A percentile compares a stretch with the other conserved stretches of the same genome.
These are phyloP conservation scores for Psococerastis gibbosa DNA, from an alignment of 2,888 invertebrate species.

Conservation along the genomic window DNA sequence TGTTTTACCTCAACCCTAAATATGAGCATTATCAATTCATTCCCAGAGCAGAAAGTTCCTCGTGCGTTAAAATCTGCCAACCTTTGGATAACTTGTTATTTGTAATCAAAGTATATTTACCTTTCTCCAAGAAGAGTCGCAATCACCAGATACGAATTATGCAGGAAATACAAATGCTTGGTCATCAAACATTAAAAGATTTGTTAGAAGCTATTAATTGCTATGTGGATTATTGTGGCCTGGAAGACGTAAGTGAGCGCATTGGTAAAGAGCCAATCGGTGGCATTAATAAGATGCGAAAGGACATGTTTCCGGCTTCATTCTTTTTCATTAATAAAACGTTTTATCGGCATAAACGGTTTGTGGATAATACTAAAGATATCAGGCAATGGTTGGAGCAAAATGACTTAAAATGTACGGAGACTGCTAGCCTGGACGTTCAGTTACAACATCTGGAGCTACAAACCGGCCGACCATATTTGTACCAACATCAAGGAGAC, in stretches of 20 bases:
- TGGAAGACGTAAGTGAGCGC: neutral
- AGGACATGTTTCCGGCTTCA: constrained; percentile 47
- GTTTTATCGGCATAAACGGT: constrained; percentile 57
- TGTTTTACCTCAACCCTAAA: neutral
- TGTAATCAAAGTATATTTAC: neutral
- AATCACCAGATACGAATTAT: neutral
- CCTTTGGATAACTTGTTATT: neutral
- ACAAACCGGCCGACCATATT: constrained; percentile 44
- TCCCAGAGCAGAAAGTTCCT: neutral
- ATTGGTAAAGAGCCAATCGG: too few species aligned
- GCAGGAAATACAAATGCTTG: neutral
- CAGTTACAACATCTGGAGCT: constrained; percentile 25
- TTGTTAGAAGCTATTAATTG: neutral
- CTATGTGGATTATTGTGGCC: neutral
- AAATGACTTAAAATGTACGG: constrained; percentile 29
- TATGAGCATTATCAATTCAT: neutral
- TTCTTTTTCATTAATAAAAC: constrained; percentile 60
- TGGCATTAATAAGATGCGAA: neutral
- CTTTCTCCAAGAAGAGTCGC: neutral
- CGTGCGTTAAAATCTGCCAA: neutral
- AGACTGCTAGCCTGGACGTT: constrained; percentile 34
- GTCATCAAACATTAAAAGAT: neutral
- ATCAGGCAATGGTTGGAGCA: constrained; percentile 32
- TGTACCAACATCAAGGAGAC: constrained; percentile 78
- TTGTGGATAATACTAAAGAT: constrained; percentile 33